A percentile compares a stretch with the other conserved stretches of the same genome.
These are phyloP conservation scores for Stigmatopora argus DNA, from an alignment of 2,113 vertebrate species.

Conservation along the genomic window DNA sequence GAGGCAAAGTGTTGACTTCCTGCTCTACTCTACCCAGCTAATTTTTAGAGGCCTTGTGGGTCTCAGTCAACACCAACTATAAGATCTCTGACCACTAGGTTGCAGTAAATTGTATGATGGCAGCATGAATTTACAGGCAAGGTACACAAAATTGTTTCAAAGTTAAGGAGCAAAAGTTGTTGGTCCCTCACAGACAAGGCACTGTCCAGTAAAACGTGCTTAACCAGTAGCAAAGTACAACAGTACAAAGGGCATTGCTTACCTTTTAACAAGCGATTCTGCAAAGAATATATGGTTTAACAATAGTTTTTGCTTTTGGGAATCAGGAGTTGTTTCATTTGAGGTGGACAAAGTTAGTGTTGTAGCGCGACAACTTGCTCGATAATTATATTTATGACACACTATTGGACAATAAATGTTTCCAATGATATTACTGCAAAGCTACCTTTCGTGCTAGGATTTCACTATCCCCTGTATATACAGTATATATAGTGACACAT, in stretches of 20 bases:
- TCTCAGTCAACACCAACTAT: too few relatives aligned
- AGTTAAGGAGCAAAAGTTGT: neutral
- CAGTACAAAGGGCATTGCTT: neutral
- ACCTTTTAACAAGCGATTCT: neutral
- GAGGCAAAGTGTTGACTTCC: too few relatives aligned
- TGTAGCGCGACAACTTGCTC: conserved; percentile 39
- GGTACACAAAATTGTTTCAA: too few relatives aligned
- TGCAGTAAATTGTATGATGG: too few relatives aligned
- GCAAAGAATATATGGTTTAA: neutral
- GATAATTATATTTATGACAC: conserved; percentile 25
- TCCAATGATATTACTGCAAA: conserved; percentile 19
- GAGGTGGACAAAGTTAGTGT: neutral
- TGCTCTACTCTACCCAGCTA: too few relatives aligned
- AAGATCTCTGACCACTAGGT: too few relatives aligned
- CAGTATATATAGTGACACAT: conserved; percentile 53
- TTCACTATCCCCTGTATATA: conserved; percentile 56
- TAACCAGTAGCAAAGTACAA: neutral
- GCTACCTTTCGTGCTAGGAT: conserved; percentile 32
- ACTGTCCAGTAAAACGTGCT: neutral
- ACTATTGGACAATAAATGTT: conserved; percentile 21
- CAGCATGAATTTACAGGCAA: too few relatives aligned
- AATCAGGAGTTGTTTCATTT: neutral
- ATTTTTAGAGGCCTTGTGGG: too few relatives aligned
- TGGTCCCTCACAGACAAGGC: neutral
- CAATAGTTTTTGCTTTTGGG: neutral